A percentile compares a stretch with the other conserved stretches of the same genome.
Evolutionary conservation across 2,797 vertebrate species (phyloP).

Genomic region (Telmatherina bonti): DNA sequence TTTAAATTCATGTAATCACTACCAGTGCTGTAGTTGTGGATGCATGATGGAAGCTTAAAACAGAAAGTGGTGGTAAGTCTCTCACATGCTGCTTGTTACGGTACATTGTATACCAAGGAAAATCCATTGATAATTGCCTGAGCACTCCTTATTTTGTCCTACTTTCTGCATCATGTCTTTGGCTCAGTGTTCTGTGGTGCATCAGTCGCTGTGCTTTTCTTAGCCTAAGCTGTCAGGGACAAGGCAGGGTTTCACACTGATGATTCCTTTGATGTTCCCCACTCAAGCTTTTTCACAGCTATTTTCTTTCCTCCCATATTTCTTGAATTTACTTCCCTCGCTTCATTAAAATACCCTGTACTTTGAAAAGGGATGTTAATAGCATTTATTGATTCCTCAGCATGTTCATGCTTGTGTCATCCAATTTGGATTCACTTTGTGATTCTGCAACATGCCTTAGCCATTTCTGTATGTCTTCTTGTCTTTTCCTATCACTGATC

Average conservation of each 20-base stretch:
- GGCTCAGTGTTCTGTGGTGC: slow-evolving; percentile 59
- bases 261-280: slow-evolving; percentile 72
- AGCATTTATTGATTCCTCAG: slow-evolving; percentile 49
- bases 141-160: slow-evolving; percentile 64
- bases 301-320: slow-evolving; percentile 20
- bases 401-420: slow-evolving; percentile 25
- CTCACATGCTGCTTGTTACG: slow-evolving; percentile 27
- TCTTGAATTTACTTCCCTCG: slow-evolving; percentile 26
- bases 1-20: slow-evolving; percentile 62
- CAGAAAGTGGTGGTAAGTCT: slow-evolving; percentile 24
- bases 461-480: slow-evolving; percentile 6
- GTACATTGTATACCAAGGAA: slow-evolving; percentile 43
- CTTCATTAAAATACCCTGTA: slow-evolving; percentile 4
- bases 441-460: slow-evolving; percentile 17
- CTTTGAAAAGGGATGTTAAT: slow-evolving; percentile 46
- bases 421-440: slow-evolving; percentile 48
- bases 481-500: slow-evolving; percentile 4
- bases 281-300: slow-evolving; percentile 24
- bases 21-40: slow-evolving; percentile 40
- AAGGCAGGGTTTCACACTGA: slow-evolving; percentile 71
- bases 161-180: slow-evolving; percentile 63
- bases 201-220: slow-evolving; percentile 68
- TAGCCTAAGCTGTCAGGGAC: slow-evolving; percentile 74
- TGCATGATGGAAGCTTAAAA: slow-evolving; percentile 28
- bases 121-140: slow-evolving; percentile 65